Percentiles rank a stretch among this genome's conserved stretches.
Conservation (phyloP, 2,888 invertebrate genomes). For the Macrophya annulata region DNA sequence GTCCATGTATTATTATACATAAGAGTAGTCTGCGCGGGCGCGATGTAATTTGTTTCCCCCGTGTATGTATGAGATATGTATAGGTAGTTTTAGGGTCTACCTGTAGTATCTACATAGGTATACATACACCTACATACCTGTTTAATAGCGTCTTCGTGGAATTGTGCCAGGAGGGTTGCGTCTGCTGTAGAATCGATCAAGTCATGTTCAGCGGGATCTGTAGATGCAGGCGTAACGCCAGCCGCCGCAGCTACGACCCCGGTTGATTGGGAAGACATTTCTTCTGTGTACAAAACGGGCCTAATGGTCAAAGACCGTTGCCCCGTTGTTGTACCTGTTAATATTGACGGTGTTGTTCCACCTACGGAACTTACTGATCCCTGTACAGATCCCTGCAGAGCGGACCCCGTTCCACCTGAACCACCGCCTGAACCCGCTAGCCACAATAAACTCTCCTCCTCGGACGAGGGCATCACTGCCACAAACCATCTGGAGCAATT, state of each 20-base stretch:
- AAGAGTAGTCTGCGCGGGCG: constrained; percentile 9
- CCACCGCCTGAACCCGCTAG: constrained; percentile 71
- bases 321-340: constrained; percentile 63
- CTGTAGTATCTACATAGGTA: not conserved
- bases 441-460: constrained; percentile 83
- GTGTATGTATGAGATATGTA: not conserved
- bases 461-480: constrained; percentile 82
- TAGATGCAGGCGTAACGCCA: constrained; percentile 69
- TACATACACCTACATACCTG: constrained; percentile 79
- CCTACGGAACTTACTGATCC: constrained; percentile 59
- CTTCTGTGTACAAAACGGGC: constrained; percentile 79
- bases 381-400: constrained; percentile 48
- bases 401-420: constrained; percentile 61
- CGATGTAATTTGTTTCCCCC: not conserved
- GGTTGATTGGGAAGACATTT: constrained; percentile 76
- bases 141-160: constrained; percentile 89
- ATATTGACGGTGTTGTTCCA: constrained; percentile 66
- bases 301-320: constrained; percentile 67
- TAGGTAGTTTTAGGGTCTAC: not conserved
- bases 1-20: not conserved
- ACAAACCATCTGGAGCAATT: constrained; percentile 73
- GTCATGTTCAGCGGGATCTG: constrained; percentile 79
- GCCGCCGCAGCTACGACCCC: constrained; percentile 71
- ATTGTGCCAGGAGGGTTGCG: constrained; percentile 85
- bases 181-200: constrained; percentile 83